Evolutionary conservation across 2,888 invertebrate genomes (phyloP), one percentile per base, ranked within the genome.

Genomic region (Neoitamus cyanurus): DNA sequence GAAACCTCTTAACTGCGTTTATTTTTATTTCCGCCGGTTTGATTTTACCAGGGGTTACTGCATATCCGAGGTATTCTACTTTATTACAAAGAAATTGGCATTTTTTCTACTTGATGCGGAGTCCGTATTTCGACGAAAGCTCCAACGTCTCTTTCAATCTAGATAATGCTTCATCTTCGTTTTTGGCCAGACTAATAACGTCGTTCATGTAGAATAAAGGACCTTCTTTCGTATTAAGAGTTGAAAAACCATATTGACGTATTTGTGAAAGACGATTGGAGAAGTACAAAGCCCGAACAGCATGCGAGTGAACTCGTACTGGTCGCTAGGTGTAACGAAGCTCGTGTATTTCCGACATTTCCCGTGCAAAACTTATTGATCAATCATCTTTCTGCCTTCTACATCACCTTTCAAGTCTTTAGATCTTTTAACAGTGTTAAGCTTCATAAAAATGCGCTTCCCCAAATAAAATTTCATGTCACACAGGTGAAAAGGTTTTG

Each of bases 281-380:
- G 11, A 48, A 84, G n/a, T 86, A 69, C 25, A 86, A 84, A 7
- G 84, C 48, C 7, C 83, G 58, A 25, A 84, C 78, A 70, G 85
- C 84, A 31, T 84, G 84, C 9, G 78, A 73, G 3, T 72, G 84
- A n/a, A 85, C 85, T 9, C 85, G 85, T 6, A 86, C 84, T 34
- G 37, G 37, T 13, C 37, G 1, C 1, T 37, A 11, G 37, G 37
- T 37, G 37, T 11, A 1, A 37, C 37, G 9, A 37, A 11, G 1
- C 11, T 37, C 1, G 37, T 37, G 11, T 37, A 37, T 11, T 37
- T 37, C 13, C 37, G 9, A 37, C 11, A 37, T 9, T 37, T n/a
- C n/a, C n/a, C n/a, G n/a, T n/a, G n/a, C n/a, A n/a, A n/a, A n/a
- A n/a, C n/a, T n/a, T n/a, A n/a, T n/a, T n/a, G n/a, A n/a, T n/a